Base-by-base conservation (phyloP, 2,888 invertebrate species). In the Hypolimnas misippus region DNA sequence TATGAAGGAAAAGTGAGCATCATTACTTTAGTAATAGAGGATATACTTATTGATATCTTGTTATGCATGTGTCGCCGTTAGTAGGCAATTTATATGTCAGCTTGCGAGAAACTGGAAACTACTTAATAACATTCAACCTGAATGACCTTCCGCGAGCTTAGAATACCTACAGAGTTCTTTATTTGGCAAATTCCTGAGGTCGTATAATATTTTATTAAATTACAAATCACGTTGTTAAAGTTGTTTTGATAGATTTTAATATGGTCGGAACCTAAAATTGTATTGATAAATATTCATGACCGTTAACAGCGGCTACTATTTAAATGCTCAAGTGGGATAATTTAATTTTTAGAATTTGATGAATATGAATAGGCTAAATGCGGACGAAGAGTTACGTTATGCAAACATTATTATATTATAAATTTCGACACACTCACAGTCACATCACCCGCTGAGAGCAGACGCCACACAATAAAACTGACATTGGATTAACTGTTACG, bases 401-500 rank as follows among this genome's bases (percentile, higher is more conserved):
- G 79, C 76, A 82, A 83, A 81, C 56, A 57, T 63, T 64, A 72
- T 73, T 70, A 70, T 72, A 70, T 70, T 73, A 70, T 61, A 76
- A 72, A 70, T 83, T 81, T 84, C 84, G 79, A 82, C 74, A 77
- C 56, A 65, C 57, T 57, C 67, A 69, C 35, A 38, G 4, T 38
- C 35, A n/a, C 74, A 73, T 72, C 75, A 63, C 68, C 63, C 65
- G 68, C 66, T 57, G 70, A 67, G 73, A 70, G 69, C 64, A 14
- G 38, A 54, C 8, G 35, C 21, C 12, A 51, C 46, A 51, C 50
- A 49, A 49, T 54, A 52, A 77, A 77, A 76, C 70, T 82, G 83
- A 82, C 82, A 84, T 84, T 84, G 86, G 78, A 79, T 82, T 76
- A 77, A 78, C 65, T 72, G 71, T 86, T 86, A 80, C 86, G 81